Conservation (phyloP, 2,797 vertebrate genomes). For the Lagocephalus sceleratus region DNA sequence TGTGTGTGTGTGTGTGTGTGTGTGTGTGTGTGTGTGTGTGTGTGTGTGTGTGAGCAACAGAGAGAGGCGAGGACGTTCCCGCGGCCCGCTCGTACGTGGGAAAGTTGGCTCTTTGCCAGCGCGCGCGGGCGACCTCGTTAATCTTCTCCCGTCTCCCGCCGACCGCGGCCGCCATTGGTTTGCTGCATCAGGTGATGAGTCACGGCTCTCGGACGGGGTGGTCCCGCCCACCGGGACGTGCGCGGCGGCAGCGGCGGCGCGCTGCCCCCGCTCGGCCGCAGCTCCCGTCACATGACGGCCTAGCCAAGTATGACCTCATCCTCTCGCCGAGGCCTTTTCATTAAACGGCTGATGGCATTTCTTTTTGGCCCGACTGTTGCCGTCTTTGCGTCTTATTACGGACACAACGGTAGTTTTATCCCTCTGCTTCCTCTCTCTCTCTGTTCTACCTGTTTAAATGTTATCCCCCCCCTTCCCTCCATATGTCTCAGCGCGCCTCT, state of each 20-base stretch:
- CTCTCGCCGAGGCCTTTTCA: conserved; percentile 26
- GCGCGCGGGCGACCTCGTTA: too few species aligned
- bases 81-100: too few species aligned
- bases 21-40: neutral
- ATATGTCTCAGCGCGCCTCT: conserved; percentile 5
- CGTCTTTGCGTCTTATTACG: conserved; percentile 6
- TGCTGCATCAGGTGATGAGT: conserved; percentile 63
- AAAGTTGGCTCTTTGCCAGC: too few species aligned
- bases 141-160: conserved; percentile 25
- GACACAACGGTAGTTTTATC: neutral
- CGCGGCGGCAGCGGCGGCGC: conserved; percentile 54
- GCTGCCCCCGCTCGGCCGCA: conserved; percentile 46
- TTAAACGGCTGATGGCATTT: conserved; percentile 31
- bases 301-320: conserved; percentile 62
- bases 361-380: conserved; percentile 31
- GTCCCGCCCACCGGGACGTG: conserved; percentile 53
- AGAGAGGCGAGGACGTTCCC: too few species aligned
- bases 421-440: conserved; percentile 8
- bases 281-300: conserved; percentile 49
- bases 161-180: conserved; percentile 22
- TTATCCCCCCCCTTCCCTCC: conserved; percentile 27
- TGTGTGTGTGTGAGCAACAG: too few species aligned
- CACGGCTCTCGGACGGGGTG: conserved; percentile 59
- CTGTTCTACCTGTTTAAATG: conserved; percentile 7
- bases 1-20: conserved; percentile 6